Conservation (phyloP, 1,140 invertebrate genomes). For the Drosophila bocqueti region DNA sequence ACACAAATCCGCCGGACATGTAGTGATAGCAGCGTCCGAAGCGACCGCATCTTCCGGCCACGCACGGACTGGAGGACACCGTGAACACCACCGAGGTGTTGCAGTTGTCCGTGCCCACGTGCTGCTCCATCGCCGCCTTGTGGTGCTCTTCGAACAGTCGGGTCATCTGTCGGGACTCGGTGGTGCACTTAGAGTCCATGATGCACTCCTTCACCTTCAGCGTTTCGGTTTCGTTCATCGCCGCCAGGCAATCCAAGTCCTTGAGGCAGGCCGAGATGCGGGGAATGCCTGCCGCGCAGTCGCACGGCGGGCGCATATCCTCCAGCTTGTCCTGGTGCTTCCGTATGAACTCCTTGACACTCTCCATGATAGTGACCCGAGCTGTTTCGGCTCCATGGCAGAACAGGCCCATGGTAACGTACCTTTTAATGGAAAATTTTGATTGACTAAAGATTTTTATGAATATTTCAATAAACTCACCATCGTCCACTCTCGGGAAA, state of each 20-base stretch:
- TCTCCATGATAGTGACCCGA: constrained; percentile 72
- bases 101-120: constrained; percentile 79
- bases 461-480: constrained; percentile 83
- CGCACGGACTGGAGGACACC: constrained; percentile 89
- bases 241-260: constrained; percentile 52
- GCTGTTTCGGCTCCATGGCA: constrained; percentile 85
- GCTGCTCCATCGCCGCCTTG: constrained; percentile 74
- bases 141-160: constrained; percentile 72
- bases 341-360: constrained; percentile 77
- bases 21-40: constrained; percentile 90
- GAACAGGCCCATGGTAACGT: constrained; percentile 89
- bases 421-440: constrained; percentile 27
- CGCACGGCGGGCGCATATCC: constrained; percentile 72
- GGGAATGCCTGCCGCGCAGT: constrained; percentile 64
- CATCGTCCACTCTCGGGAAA: constrained; percentile 92
- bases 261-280: constrained; percentile 70
- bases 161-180: constrained; percentile 62
- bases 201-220: constrained; percentile 80
- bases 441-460: too few species aligned
- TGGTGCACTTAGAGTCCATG: constrained; percentile 77
- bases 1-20: constrained; percentile 91
- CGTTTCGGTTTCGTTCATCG: constrained; percentile 78
- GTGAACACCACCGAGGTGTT: constrained; percentile 87
- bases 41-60: constrained; percentile 88
- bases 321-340: constrained; percentile 53